phyloP scores from a whole-genome alignment of 1,140 invertebrate genomes.

The Riptortus pedestris region DNA sequence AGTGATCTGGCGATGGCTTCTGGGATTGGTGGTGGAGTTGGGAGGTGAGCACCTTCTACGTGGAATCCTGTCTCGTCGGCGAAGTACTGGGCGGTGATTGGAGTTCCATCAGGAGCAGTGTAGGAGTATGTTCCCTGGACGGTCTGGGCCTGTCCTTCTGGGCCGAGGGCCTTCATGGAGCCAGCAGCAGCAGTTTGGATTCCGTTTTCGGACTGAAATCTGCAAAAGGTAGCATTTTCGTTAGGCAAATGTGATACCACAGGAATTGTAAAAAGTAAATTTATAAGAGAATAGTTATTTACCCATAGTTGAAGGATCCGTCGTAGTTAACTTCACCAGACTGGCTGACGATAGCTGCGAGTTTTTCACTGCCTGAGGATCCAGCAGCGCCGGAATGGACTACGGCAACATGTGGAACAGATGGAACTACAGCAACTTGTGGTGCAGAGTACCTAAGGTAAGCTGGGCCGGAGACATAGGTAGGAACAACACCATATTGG shows the following conservation, averaged over 20 bases:
- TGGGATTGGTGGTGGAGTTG: no score
- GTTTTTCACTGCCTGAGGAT: neutral
- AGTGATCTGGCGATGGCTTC: conserved; percentile 13
- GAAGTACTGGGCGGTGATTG: conserved; percentile 52
- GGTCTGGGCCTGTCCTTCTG: conserved; percentile 39
- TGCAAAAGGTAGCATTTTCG: neutral
- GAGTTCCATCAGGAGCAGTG: conserved; percentile 49
- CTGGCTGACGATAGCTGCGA: neutral
- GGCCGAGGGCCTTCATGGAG: conserved; percentile 34
- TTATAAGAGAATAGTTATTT: no score
- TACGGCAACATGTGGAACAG: no score
- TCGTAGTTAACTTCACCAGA: neutral
- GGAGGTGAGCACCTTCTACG: no score
- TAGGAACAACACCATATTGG: no score
- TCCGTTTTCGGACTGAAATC: conserved; percentile 8
- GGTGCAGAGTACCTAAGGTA: no score
- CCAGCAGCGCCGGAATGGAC: neutral
- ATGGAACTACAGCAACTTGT: no score
- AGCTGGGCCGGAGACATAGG: no score
- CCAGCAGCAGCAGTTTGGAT: neutral
- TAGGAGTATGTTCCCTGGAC: conserved; percentile 53
- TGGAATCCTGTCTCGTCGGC: conserved; percentile 70
- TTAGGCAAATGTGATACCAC: no score
- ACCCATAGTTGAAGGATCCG: conserved; percentile 19
- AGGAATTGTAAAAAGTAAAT: no score